Evolutionary conservation across 2,113 vertebrate genomes (phyloP), one percentile per base, ranked within the genome.

Genomic region (Paratilapia polleni): DNA sequence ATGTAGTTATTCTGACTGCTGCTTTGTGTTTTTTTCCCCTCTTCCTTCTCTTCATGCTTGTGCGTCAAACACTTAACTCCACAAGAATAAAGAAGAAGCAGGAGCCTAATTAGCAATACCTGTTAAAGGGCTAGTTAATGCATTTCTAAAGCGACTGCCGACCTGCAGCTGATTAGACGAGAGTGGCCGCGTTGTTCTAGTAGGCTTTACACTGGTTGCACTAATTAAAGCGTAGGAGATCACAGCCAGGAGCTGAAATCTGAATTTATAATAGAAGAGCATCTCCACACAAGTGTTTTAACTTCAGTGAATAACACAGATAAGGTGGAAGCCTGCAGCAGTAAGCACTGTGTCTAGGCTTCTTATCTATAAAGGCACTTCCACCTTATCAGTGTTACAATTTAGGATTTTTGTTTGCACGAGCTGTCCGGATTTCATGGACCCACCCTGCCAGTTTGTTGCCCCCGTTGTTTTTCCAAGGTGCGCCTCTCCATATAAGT

Each of bases 201-300:
- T 61, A 78, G 76, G 81, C 78, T 85, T 74, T 62, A 58, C 77
- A 82, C 59, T 75, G 68, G 60, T 34, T 70, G 79, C 85, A 59
- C 83, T 88, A 91, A 92, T 93, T 88, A 88, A 90, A 80, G 63
- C 59, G 54, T 78, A 84, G 61, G 58, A 90, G 62, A 90, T 86
- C 81, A 80, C 82, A 88, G 87, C 52, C 52, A 78, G 87, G 52
- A 85, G 79, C 77, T 87, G 70, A 43, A 62, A 85, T 84, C 49
- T 47, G 52, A 78, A 87, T 91, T 62, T 73, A 36, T 82, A 81
- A 80, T 17, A 58, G 22, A 26, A 73, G 15, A 83, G 73, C 58
- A 59, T 81, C 34, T 83, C 61, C 63, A 58, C 15, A 68, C 19
- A 82, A 80, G 61, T 85, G 84, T 49, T 87, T 77, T 41, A 84